A percentile compares a stretch with the other conserved stretches of the same genome.
Evolutionary conservation across 1,140 invertebrate species (phyloP).

Genomic region (Heliconius nattereri): DNA sequence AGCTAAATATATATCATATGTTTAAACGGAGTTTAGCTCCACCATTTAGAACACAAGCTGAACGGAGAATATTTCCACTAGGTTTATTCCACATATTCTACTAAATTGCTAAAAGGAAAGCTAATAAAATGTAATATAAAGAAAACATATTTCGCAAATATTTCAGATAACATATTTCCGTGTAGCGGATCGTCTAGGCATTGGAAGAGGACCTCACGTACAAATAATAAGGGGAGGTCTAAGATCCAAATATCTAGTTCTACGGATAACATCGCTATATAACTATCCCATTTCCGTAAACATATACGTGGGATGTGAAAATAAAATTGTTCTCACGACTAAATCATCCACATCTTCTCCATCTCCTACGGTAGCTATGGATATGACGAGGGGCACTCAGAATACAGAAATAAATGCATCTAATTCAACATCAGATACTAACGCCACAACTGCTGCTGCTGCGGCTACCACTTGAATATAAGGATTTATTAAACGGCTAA

Average conservation of each 20-base stretch:
- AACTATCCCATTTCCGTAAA: conserved; percentile 62
- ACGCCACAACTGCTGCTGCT: conserved; percentile 7
- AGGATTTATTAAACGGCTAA: too few species aligned
- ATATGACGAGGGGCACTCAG: background rate
- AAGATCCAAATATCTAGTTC: conserved; percentile 48
- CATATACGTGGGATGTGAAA: conserved; percentile 60
- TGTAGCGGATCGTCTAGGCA: conserved; percentile 59
- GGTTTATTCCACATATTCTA: too few species aligned
- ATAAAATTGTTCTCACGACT: conserved; percentile 22
- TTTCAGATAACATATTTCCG: conserved; percentile 68
- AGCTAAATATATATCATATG: too few species aligned
- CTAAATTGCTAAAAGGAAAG: background rate
- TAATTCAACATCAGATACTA: conserved; percentile 31
- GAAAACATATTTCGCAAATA: background rate
- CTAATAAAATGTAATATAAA: background rate
- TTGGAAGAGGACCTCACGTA: conserved; percentile 53
- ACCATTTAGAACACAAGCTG: too few species aligned
- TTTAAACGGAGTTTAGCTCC: too few species aligned
- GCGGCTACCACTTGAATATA: background rate
- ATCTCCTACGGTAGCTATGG: background rate
- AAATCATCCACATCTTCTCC: background rate
- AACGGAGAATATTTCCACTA: too few species aligned
- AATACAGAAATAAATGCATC: background rate
- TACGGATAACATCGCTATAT: conserved; percentile 52
- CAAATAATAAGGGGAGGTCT: conserved; percentile 63